Base-by-base conservation (phyloP, 2,797 vertebrate genomes). In the Nannoperca australis region DNA sequence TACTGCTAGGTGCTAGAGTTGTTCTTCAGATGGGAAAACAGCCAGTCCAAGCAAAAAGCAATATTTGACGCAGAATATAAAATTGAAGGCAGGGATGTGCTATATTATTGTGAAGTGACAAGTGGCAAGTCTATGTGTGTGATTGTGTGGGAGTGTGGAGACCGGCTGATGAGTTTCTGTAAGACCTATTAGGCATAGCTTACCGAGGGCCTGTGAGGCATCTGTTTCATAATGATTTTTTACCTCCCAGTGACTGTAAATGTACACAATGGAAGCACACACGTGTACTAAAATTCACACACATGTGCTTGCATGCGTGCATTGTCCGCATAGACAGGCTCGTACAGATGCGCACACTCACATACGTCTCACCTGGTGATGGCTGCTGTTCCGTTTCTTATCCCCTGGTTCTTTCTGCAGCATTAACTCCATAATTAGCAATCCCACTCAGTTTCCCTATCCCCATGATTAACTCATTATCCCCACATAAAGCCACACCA, bases 401-500 rank as follows among this genome's bases (percentile, higher is more conserved):
- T 83, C 75, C 79, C 63, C 66, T 30, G 58, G 67, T 88, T 81
- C 78, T 88, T 88, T 88, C 70, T 85, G 60, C 78, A 59, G 73
- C 86, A 88, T 90, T 89, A 91, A 73, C 79, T 88, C 66, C 73
- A 70, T 85, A 91, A 92, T 93, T 86, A 89, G 86, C 80, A 82
- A 73, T 72, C 79, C 68, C 72, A 62, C 83, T 90, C 73, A 53
- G 47, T 88, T 86, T 86, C 73, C 44, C 69, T 27, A 75, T 81
- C 47, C 69, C 81, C 77, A 49, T 87, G 82, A 92, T 92, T 73
- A 86, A 84, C 79, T 87, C 85, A 91, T 91, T 88, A 92, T 88
- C 69, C 61, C 69, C 27, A 65, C 56, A 78, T 87, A 80, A 87
- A 81, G 80, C 38, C 70, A 66, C 81, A 64, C 63, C 45, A 75